A percentile compares a stretch with the other conserved stretches of the same genome.
These are phyloP conservation scores for Sussaba pulchella DNA, from an alignment of 2,888 invertebrate species.

Conservation along the genomic window DNA sequence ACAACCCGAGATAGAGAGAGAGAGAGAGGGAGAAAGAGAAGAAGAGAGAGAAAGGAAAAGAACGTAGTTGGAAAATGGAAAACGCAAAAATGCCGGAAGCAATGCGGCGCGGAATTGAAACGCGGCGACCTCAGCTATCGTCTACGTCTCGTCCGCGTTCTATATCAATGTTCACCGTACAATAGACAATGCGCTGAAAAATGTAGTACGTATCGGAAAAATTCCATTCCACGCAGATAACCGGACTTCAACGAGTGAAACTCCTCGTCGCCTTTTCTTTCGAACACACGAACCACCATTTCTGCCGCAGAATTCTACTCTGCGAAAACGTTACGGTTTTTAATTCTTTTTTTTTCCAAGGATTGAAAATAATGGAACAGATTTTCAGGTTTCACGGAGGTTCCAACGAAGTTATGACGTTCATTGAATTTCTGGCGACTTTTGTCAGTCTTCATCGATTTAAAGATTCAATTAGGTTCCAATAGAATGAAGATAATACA, in stretches of 20 bases:
- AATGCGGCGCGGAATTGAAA: slow-evolving; percentile 58
- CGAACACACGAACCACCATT: not conserved
- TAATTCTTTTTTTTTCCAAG: not conserved
- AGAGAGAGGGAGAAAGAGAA: slow-evolving; percentile 16
- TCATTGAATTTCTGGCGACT: not conserved
- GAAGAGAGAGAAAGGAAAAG: slow-evolving; percentile 11
- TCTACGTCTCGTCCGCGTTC: not conserved
- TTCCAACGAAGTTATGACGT: not conserved
- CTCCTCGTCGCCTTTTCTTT: slow-evolving; percentile 17
- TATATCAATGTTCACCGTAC: slow-evolving; percentile 12
- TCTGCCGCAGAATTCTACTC: not conserved
- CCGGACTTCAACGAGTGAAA: not conserved
- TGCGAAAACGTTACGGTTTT: not conserved
- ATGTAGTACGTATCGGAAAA: slow-evolving; percentile 26
- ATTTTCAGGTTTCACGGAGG: not conserved
- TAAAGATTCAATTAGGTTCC: too few relatives aligned
- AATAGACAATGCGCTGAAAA: slow-evolving; percentile 31
- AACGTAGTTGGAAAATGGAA: slow-evolving; percentile 38
- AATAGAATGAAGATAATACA: too few relatives aligned
- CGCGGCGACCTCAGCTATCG: slow-evolving; percentile 12
- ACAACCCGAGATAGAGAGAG: not conserved
- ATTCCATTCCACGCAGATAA: not conserved
- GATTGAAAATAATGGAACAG: not conserved
- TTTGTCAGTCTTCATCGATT: too few relatives aligned
- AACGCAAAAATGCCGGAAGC: slow-evolving; percentile 58